phyloP scores from a whole-genome alignment of 2,113 vertebrate genomes.

The Odontophorus gujanensis region DNA sequence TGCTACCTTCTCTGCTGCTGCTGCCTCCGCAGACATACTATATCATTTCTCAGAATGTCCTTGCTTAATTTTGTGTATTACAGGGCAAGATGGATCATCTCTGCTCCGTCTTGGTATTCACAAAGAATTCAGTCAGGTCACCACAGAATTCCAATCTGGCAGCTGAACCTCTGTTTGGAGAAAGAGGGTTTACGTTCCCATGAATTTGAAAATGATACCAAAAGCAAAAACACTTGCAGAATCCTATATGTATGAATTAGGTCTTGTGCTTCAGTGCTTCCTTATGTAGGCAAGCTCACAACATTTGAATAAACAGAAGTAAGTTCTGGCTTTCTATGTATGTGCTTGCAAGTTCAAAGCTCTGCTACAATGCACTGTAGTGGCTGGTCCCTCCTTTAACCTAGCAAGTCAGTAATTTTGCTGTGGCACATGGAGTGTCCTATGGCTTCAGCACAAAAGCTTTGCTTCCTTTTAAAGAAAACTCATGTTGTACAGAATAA shows the following conservation, averaged over 20 bases:
- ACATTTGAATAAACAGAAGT: accelerated
- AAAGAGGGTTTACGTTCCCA: neutral
- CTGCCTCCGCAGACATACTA: neutral
- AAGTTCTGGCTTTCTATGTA: neutral
- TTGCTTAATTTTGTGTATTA: neutral
- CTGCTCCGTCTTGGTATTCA: neutral
- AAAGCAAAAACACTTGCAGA: neutral
- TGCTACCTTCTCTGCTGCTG: neutral
- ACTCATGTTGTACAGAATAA: constrained; percentile 40
- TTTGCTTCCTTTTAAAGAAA: constrained; percentile 56
- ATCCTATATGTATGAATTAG: neutral
- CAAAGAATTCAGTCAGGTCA: neutral
- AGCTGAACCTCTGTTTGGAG: neutral
- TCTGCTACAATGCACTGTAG: neutral
- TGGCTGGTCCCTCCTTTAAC: constrained; percentile 17
- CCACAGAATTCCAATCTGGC: neutral
- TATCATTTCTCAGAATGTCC: neutral
- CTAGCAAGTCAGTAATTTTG: constrained; percentile 46
- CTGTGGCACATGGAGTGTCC: neutral
- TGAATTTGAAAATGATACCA: neutral
- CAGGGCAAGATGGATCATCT: neutral
- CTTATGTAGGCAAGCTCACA: neutral
- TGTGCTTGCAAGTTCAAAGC: neutral
- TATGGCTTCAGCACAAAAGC: constrained; percentile 48
- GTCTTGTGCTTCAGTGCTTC: neutral